Evolutionary conservation across 2,797 vertebrate genomes (phyloP), one percentile per base, ranked within the genome.

Genomic region (Nannoperca australis): DNA sequence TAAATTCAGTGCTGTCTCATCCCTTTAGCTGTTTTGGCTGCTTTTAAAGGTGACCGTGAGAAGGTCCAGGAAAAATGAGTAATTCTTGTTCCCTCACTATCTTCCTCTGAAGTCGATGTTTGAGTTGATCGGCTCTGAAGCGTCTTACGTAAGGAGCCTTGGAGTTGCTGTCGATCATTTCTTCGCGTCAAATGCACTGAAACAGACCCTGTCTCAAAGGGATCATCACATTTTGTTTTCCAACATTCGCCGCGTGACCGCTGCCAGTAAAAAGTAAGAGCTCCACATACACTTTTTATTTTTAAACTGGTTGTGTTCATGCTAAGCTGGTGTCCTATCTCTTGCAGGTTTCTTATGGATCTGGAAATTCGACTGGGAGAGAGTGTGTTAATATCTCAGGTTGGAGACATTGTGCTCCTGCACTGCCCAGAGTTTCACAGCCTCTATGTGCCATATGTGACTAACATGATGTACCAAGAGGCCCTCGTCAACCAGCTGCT

Each of bases 401-500:
- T 96, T n/a, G 95, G 94, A 0, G 94, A 96, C 53, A 22, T 96
- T 7, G 88, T 96, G 11, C 89, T 96, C 11, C 74, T 71, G 34
- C 95, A 96, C 67, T 89, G 88, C 32, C 67, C 87, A 0, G 73
- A 61, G 17, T 95, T 96, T 64, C 87, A 59, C 13, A 34, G 80
- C 0, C 93, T 94, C 51, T 96, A 96, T 20, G 92, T 96, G 66
- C 95, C 95, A 0, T 97, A 97, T 53, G 91, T 97, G 74, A 96
- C 91, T 3, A 96, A 96, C 87, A 96, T 96, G 94, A 96, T 93
- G 93, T 96, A 95, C 88, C 96, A 97, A 80, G 96, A 96, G 84
- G 85, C 91, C 10, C 91, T 96, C 0, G 54, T 96, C 73, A 88
- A 87, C 12, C 91, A 91, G 64, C 91, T 96, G 73, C 78, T 93